Evolutionary conservation across 2,888 invertebrate genomes (phyloP).

Genomic region (Tipula vernalis): DNA sequence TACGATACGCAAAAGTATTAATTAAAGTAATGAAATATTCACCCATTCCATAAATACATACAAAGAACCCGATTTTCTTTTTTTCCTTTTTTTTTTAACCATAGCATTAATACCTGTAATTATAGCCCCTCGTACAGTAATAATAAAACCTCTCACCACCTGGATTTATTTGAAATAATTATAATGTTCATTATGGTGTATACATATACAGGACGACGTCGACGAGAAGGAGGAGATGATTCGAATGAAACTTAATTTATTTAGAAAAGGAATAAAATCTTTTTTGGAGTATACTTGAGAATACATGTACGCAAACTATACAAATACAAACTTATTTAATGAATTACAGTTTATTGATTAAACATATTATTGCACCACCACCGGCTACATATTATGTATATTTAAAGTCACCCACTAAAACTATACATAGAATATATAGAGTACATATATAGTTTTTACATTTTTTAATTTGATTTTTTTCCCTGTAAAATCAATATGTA

Average conservation of each 20-base stretch:
- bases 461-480: background rate
- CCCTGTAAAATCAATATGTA: background rate
- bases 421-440: background rate
- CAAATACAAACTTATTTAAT: background rate
- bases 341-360: background rate
- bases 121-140: background rate
- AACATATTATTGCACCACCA: background rate
- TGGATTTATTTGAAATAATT: constrained; percentile 4
- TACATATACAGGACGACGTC: background rate
- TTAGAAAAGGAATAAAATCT: background rate
- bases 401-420: background rate
- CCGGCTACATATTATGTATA: background rate
- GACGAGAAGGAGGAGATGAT: background rate
- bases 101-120: background rate
- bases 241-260: background rate
- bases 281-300: background rate
- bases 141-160: background rate
- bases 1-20: background rate
- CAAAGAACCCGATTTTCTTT: background rate
- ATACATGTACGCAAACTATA: background rate
- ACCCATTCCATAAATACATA: background rate
- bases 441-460: background rate
- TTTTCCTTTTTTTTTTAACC: background rate
- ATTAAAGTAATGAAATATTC: background rate
- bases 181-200: background rate